phyloP scores from a whole-genome alignment of 2,888 invertebrate genomes.

The Lampropteryx suffumata region DNA sequence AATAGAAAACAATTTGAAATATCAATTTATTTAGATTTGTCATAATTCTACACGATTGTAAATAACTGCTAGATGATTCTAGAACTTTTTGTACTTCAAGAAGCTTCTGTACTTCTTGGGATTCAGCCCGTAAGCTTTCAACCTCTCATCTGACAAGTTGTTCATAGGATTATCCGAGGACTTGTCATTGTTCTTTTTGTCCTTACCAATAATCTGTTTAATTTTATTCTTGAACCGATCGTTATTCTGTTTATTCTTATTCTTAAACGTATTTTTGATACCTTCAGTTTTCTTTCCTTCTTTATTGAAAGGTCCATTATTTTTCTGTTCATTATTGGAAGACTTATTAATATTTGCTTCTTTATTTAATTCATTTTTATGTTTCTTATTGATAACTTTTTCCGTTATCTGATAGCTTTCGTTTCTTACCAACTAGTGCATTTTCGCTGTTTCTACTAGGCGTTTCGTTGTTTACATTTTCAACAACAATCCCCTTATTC shows the following conservation, averaged over 20 bases:
- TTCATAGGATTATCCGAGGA: constrained; percentile 55
- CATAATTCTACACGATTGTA: constrained; percentile 7
- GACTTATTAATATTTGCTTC: constrained; percentile 41
- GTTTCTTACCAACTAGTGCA: constrained; percentile 32
- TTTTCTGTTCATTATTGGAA: constrained; percentile 25
- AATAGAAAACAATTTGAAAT: neutral
- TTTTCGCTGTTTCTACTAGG: constrained; percentile 46
- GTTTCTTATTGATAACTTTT: constrained; percentile 30
- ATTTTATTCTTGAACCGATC: constrained; percentile 36
- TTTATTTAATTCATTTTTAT: constrained; percentile 26
- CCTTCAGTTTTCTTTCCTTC: constrained; percentile 32
- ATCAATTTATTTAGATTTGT: neutral
- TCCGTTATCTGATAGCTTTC: constrained; percentile 32
- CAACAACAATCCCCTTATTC: constrained; percentile 45
- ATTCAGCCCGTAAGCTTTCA: constrained; percentile 96
- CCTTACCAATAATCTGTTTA: constrained; percentile 46
- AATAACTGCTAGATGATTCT: constrained; percentile 27
- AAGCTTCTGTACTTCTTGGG: constrained; percentile 93
- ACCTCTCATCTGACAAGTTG: constrained; percentile 88
- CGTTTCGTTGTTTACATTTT: constrained; percentile 42
- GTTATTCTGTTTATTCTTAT: constrained; percentile 42
- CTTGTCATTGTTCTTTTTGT: constrained; percentile 42
- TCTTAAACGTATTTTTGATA: constrained; percentile 41
- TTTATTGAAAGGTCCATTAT: constrained; percentile 34
- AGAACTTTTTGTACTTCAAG: constrained; percentile 85